Evolutionary conservation across 2,797 vertebrate species (phyloP).

Genomic region (Garrulus glandarius): DNA sequence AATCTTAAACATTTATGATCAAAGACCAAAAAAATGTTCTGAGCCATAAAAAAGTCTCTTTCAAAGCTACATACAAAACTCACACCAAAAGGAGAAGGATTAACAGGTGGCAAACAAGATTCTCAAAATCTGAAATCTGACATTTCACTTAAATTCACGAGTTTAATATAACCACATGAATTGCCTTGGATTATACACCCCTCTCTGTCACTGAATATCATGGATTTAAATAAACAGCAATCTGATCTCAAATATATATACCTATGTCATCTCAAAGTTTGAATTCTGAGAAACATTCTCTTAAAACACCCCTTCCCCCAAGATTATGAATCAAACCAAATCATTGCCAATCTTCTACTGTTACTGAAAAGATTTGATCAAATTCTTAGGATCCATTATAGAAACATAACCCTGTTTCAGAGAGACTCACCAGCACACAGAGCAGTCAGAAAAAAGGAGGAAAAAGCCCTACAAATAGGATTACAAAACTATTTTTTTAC

Average conservation of each 20-base stretch:
- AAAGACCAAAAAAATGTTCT: not conserved
- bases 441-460: not conserved
- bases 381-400: not conserved
- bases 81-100: not conserved
- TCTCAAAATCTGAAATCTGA: not conserved
- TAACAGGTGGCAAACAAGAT: not conserved
- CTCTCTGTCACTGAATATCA: not conserved
- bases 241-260: not conserved
- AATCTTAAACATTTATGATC: not conserved
- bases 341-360: not conserved
- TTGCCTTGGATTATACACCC: not conserved
- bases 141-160: not conserved
- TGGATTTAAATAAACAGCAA: not conserved
- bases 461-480: accelerated
- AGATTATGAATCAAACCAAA: not conserved
- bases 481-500: not conserved
- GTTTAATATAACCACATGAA: not conserved
- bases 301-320: not conserved
- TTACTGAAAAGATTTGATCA: not conserved
- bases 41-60: not conserved
- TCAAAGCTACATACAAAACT: not conserved
- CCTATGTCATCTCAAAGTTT: not conserved
- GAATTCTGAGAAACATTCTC: not conserved
- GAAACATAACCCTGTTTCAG: not conserved
- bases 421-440: not conserved